Conservation (phyloP, 2,797 vertebrate species). For the Nannoperca australis region DNA sequence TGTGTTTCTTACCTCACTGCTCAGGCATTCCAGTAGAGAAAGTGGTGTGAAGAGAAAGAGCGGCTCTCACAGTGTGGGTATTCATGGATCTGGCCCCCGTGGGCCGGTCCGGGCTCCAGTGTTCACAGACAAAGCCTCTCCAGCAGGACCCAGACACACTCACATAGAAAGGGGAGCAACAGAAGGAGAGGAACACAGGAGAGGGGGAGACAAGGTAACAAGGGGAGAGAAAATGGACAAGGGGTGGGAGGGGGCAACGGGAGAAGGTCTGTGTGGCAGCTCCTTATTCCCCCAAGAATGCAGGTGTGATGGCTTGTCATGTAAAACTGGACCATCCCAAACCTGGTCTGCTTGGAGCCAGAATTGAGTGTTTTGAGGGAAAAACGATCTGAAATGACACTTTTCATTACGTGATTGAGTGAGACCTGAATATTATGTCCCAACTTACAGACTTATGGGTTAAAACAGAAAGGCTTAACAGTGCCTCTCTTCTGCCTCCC, state of each 20-base stretch:
- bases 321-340: conserved; percentile 27
- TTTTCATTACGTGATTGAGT: not conserved
- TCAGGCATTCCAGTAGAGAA: conserved; percentile 87
- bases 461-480: conserved; percentile 3
- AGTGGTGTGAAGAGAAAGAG: conserved; percentile 86
- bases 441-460: not conserved
- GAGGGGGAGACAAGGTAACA: conserved; percentile 77
- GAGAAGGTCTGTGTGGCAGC: conserved; percentile 58
- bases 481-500: conserved; percentile 1
- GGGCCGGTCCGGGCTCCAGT: conserved; percentile 81
- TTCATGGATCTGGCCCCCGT: conserved; percentile 85
- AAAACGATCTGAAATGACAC: conserved; percentile 5
- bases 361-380: conserved; percentile 9
- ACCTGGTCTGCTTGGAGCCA: conserved; percentile 22
- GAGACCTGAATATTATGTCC: not conserved
- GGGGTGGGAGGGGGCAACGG: conserved; percentile 55
- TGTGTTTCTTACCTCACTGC: conserved; percentile 86
- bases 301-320: conserved; percentile 68
- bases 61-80: conserved; percentile 87
- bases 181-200: conserved; percentile 75
- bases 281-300: conserved; percentile 46
- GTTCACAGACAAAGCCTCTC: conserved; percentile 85
- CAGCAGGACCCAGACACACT: conserved; percentile 83
- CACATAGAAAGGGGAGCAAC: conserved; percentile 81
- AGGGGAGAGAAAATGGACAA: conserved; percentile 71